Evolutionary conservation across 2,113 vertebrate genomes (phyloP).

Genomic region (Progne subis): DNA sequence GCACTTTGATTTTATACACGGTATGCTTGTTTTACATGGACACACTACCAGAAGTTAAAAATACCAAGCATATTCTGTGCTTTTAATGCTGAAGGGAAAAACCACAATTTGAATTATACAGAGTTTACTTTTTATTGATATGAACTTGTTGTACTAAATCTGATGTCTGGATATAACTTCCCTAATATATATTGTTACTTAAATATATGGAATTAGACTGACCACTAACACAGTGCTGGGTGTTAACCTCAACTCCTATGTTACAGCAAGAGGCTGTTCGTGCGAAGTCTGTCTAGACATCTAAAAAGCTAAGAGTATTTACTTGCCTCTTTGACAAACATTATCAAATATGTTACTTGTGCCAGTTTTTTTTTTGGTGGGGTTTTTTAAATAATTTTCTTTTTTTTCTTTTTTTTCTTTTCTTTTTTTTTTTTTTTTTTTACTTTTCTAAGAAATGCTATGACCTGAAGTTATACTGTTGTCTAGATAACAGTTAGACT

Average conservation of each 20-base stretch:
- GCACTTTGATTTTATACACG: slow-evolving; percentile 72
- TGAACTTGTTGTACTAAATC: slow-evolving; percentile 73
- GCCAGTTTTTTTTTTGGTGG: slow-evolving; percentile 55
- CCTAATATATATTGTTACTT: slow-evolving; percentile 72
- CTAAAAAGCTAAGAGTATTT: slow-evolving; percentile 76
- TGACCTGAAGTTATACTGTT: slow-evolving; percentile 59
- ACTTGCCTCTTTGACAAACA: slow-evolving; percentile 71
- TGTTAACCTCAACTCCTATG: slow-evolving; percentile 64
- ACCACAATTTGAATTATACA: slow-evolving; percentile 75
- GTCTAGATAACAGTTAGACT: slow-evolving; percentile 46
- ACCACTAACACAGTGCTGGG: slow-evolving; percentile 78
- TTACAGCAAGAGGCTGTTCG: slow-evolving; percentile 61
- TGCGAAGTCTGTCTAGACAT: slow-evolving; percentile 74
- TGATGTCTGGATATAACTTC: slow-evolving; percentile 71
- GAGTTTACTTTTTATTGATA: slow-evolving; percentile 80
- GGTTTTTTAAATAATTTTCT: neutral
- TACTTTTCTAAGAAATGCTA: slow-evolving; percentile 21
- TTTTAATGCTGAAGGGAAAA: slow-evolving; percentile 79
- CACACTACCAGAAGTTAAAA: slow-evolving; percentile 73
- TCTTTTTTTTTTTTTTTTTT: neutral
- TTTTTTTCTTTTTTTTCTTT: neutral
- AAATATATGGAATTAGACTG: slow-evolving; percentile 65
- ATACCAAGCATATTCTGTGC: slow-evolving; percentile 68
- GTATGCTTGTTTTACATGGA: slow-evolving; percentile 62
- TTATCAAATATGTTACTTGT: slow-evolving; percentile 71